phyloP scores from a whole-genome alignment of 2,113 vertebrate genomes.

The Addax nasomaculatus region DNA sequence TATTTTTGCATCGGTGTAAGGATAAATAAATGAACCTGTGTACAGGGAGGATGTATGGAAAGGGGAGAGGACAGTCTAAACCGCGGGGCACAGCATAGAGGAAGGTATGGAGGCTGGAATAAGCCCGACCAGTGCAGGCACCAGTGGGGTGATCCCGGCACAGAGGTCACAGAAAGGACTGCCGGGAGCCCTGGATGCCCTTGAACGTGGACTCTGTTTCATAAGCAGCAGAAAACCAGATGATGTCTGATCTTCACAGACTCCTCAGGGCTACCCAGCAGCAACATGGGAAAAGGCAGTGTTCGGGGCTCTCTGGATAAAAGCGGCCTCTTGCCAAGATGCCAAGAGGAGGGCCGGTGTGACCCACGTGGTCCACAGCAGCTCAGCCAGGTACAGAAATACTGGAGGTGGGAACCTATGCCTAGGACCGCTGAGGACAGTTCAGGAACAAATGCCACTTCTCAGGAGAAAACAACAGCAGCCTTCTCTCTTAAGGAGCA shows the following conservation, averaged over 20 bases:
- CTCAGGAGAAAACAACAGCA: neutral
- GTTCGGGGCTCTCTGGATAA: neutral
- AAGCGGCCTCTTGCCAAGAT: neutral
- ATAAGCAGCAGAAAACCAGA: neutral
- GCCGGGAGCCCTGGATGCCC: neutral
- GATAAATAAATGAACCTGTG: neutral
- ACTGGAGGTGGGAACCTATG: fast-evolving
- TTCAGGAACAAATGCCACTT: neutral
- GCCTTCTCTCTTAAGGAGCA: neutral
- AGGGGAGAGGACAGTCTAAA: neutral
- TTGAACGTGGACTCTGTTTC: neutral
- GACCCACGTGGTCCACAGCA: fast-evolving
- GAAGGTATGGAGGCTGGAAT: neutral
- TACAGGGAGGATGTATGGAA: fast-evolving
- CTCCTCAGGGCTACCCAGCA: neutral
- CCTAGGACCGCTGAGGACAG: neutral
- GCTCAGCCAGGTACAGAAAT: neutral
- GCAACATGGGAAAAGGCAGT: fast-evolving
- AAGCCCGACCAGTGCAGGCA: fast-evolving
- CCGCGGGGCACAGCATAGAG: neutral
- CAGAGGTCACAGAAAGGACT: neutral
- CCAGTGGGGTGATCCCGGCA: neutral
- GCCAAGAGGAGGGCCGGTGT: neutral
- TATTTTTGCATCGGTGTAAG: neutral
- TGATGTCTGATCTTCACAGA: neutral